A percentile compares a stretch with the other conserved stretches of the same genome.
Conservation (phyloP, 2,113 vertebrate genomes). For the Cochlearius cochlearius region DNA sequence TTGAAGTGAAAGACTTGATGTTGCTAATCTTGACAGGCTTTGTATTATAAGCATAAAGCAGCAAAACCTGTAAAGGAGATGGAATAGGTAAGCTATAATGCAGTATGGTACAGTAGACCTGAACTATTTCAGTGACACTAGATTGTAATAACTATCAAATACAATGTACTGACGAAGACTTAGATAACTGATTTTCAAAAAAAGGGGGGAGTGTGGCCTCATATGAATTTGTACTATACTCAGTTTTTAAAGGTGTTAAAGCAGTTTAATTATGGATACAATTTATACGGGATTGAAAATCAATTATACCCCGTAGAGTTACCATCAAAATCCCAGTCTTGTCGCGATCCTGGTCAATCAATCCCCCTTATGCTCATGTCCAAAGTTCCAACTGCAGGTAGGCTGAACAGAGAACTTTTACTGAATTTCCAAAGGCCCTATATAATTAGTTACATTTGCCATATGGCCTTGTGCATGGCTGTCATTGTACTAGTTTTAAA, state of each 20-base stretch:
- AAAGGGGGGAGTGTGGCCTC: background rate
- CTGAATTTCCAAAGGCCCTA: background rate
- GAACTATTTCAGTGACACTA: background rate
- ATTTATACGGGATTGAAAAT: background rate
- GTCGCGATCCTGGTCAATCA: background rate
- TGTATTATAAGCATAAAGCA: conserved; percentile 69
- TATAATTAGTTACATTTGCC: background rate
- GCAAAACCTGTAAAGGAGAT: conserved; percentile 53
- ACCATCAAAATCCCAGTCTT: background rate
- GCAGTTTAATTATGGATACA: background rate
- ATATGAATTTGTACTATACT: background rate
- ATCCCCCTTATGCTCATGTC: background rate
- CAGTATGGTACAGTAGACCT: background rate
- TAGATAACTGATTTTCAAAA: background rate
- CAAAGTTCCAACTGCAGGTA: background rate
- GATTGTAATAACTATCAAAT: background rate
- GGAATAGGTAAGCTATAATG: background rate
- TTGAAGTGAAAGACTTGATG: conserved; percentile 18
- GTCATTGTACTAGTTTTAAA: background rate
- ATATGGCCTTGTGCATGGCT: background rate
- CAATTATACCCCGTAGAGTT: background rate
- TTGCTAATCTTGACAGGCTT: conserved; percentile 20
- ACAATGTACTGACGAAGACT: background rate
- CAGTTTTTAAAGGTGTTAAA: background rate
- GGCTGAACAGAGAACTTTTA: background rate